A percentile compares a stretch with the other conserved stretches of the same genome.
phyloP scores from a whole-genome alignment of 2,113 vertebrate genomes.

The rabbit (Oryctolagus cuniculus) region mOryCun1.1 NC_091434.1:8878501-8879000 shows the following conservation, averaged over 20 bases:
- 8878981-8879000: neutral
- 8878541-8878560: neutral
- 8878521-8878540: neutral
- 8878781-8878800: neutral
- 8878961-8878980: neutral
- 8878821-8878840: neutral
- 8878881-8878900: neutral
- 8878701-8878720: neutral
- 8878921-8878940: neutral
- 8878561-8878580: neutral
- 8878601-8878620: neutral
- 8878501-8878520: neutral
- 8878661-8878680: neutral
- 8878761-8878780: neutral
- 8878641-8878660: neutral
- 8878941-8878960: neutral
- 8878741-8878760: neutral
- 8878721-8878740: neutral
- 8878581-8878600: neutral
- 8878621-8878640: neutral
- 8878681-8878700: neutral
- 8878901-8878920: neutral
- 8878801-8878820: neutral
- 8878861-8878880: neutral
- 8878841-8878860: neutral